Base-by-base conservation (phyloP, 2,797 vertebrate genomes). In the Coregonus ussuriensis region DNA sequence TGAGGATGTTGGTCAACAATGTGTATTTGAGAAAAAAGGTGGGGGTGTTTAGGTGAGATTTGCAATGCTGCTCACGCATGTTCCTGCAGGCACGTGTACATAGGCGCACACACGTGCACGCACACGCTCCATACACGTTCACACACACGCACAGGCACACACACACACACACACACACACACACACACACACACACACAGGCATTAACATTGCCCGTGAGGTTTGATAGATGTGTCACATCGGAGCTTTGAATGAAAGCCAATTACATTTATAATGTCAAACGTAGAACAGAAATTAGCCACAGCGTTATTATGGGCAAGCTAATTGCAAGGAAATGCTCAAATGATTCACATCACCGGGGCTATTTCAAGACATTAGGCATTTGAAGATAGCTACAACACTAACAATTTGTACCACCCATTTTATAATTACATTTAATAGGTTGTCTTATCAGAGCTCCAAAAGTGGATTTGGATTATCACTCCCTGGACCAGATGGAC, bases 251-350 rank as follows among this genome's bases (percentile, higher is more conserved):
- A 98, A 96, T 95, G 90, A 89, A 95, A 95, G 93, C 95, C 96
- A 97, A 98, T 97, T 97, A 98, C 96, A 97, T 98, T 97, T 97
- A 97, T 98, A 98, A 98, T 98, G 97, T 96, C 96, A 98, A 95
- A 95, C 95, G 96, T 95, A 95, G 95, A 93, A 95, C 94, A 93
- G 95, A 97, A 97, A 97, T 97, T 91, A 93, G 93, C 90, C 87
- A 86, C 89, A 84, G 93, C 90, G 84, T 94, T 94, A 94, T 93
- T 93, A 93, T 87, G 89, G 80, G 88, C 78, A 85, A 88, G 89
- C 93, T 94, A 93, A 95, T 94, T 93, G 93, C 91, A 89, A 91
- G 91, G 88, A 92, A 92, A 92, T 89, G 88, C 90, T 92, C 90
- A 92, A 91, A 93, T 92, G 91, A 93, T 94, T 93, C 90, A 93